phyloP scores from a whole-genome alignment of 2,888 invertebrate species.

The Scaptomyza reducta region DNA sequence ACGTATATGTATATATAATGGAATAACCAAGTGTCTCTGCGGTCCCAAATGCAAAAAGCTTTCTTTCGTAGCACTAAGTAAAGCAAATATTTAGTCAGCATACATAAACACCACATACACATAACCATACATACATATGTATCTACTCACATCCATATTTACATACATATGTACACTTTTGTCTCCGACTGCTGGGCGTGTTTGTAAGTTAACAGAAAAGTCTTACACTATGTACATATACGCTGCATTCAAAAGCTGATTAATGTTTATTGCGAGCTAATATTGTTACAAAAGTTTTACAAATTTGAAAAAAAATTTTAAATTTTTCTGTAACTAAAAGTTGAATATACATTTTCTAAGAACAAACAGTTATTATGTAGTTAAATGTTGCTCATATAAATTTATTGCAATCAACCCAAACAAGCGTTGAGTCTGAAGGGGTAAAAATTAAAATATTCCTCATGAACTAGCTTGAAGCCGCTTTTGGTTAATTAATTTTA shows the following conservation, averaged over 20 bases:
- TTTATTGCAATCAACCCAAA: not conserved
- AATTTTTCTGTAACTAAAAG: too few relatives aligned
- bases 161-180: constrained; percentile 4
- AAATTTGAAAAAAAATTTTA: too few relatives aligned
- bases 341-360: too few relatives aligned
- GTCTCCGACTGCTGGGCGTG: not conserved
- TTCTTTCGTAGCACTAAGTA: constrained; percentile 39
- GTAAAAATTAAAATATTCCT: not conserved
- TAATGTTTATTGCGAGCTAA: too few relatives aligned
- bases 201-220: not conserved
- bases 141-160: too few relatives aligned
- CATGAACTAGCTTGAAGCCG: not conserved
- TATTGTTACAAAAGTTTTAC: too few relatives aligned
- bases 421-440: too few relatives aligned
- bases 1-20: constrained; percentile 46
- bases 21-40: constrained; percentile 51
- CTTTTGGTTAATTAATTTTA: not conserved
- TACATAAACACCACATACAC: constrained; percentile 12
- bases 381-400: not conserved
- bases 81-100: constrained; percentile 44
- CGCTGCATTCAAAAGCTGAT: not conserved
- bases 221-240: constrained; percentile 12
- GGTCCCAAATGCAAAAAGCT: constrained; percentile 55
- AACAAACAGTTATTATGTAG: too few relatives aligned
- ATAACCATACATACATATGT: not conserved